These are phyloP conservation scores for Pammene fasciana DNA, from an alignment of 2,888 invertebrate species.

Conservation along the genomic window DNA sequence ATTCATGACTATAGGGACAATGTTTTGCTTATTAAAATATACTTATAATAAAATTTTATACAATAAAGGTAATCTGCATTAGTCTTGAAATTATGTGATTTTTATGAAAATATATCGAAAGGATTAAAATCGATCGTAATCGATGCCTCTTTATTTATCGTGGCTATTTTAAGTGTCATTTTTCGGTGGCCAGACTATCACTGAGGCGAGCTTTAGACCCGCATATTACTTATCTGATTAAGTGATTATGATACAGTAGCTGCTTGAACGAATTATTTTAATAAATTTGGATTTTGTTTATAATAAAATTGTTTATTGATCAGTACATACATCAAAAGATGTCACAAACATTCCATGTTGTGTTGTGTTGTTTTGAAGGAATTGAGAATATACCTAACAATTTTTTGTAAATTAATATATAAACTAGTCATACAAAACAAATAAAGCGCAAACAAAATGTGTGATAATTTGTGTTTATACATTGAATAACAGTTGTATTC, in stretches of 20 bases:
- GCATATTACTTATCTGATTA: neutral
- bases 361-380: slow-evolving; percentile 20
- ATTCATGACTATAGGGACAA: too few species aligned
- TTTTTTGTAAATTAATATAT: slow-evolving; percentile 32
- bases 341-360: slow-evolving; percentile 38
- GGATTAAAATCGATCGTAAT: too few species aligned
- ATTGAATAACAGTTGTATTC: neutral
- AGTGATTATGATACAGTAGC: neutral
- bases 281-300: neutral
- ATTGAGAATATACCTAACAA: slow-evolving; percentile 16
- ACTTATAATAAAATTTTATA: too few species aligned
- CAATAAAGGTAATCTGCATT: too few species aligned
- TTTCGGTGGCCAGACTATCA: neutral
- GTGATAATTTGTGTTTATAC: slow-evolving; percentile 25
- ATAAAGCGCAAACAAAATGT: slow-evolving; percentile 29
- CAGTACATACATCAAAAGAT: slow-evolving; percentile 6
- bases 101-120: too few species aligned
- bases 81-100: too few species aligned
- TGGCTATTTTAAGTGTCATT: neutral
- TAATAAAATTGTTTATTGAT: slow-evolving; percentile 8
- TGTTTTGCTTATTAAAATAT: too few species aligned
- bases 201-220: slow-evolving; percentile 9
- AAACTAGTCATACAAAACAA: slow-evolving; percentile 41
- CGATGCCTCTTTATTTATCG: neutral
- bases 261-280: neutral